A percentile compares a stretch with the other conserved stretches of the same genome.
These are phyloP conservation scores for Connochaetes taurinus DNA, from an alignment of 2,113 vertebrate species.

Conservation along the genomic window DNA sequence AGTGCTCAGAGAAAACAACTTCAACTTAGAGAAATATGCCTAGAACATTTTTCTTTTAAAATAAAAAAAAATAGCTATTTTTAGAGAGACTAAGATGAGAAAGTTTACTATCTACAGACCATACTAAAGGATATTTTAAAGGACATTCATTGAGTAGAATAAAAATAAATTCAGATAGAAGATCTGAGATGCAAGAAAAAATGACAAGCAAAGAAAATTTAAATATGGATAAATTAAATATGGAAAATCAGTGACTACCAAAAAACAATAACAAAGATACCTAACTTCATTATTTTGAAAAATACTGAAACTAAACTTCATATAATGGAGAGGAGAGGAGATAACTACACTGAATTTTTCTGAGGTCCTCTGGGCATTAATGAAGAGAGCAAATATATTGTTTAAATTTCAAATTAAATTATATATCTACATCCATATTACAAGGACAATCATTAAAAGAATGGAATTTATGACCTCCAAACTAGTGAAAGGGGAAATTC, in stretches of 20 bases:
- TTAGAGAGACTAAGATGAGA: not conserved
- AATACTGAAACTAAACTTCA: not conserved
- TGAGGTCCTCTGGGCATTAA: not conserved
- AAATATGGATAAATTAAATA: not conserved
- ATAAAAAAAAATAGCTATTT: not conserved
- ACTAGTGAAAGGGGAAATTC: not conserved
- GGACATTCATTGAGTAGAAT: not conserved
- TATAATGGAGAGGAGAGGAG: not conserved
- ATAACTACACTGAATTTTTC: not conserved
- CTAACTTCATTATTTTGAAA: not conserved
- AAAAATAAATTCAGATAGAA: not conserved
- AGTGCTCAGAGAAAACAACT: not conserved
- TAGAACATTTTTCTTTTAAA: not conserved
- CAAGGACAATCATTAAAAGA: not conserved
- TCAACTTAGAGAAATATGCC: not conserved
- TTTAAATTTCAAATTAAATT: not conserved
- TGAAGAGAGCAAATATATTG: not conserved
- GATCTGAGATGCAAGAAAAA: not conserved
- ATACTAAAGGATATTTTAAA: not conserved
- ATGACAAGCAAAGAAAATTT: not conserved
- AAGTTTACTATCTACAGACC: not conserved
- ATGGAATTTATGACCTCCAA: not conserved
- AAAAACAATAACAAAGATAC: not conserved
- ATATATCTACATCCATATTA: not conserved
- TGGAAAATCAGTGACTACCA: not conserved